These are phyloP conservation scores for Micrasema minimum DNA, from an alignment of 1,140 invertebrate genomes.

Conservation along the genomic window DNA sequence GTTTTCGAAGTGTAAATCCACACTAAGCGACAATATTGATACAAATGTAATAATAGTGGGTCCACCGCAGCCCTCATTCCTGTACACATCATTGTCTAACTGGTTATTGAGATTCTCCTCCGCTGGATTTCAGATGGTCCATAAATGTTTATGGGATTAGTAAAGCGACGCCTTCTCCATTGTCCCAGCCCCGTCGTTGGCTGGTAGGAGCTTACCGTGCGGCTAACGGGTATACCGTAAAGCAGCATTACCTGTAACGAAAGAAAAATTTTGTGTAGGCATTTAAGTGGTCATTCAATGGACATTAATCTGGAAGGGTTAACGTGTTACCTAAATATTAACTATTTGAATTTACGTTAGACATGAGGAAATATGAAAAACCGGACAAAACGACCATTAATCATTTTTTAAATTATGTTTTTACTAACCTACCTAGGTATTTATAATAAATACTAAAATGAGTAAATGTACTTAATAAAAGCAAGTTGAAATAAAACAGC, in stretches of 20 bases:
- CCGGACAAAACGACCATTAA: no score
- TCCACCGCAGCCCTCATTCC: no score
- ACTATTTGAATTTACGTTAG: neutral
- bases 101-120: conserved; percentile 12
- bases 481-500: no score
- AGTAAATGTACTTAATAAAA: no score
- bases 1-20: no score
- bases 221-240: neutral
- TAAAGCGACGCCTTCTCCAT: conserved; percentile 5
- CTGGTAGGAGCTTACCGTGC: neutral
- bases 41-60: no score
- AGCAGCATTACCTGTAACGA: conserved; percentile 12
- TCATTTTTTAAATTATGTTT: no score
- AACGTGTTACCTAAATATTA: neutral
- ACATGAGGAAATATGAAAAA: neutral
- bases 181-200: neutral
- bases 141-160: conserved; percentile 26
- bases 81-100: neutral
- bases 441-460: no score
- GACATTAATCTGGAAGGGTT: neutral
- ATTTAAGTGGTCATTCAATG: neutral
- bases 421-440: no score
- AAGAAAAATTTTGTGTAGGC: neutral
- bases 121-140: conserved; percentile 9
- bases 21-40: no score